Conservation (phyloP, 2,797 vertebrate species). For the Malacoctenus gilli region DNA sequence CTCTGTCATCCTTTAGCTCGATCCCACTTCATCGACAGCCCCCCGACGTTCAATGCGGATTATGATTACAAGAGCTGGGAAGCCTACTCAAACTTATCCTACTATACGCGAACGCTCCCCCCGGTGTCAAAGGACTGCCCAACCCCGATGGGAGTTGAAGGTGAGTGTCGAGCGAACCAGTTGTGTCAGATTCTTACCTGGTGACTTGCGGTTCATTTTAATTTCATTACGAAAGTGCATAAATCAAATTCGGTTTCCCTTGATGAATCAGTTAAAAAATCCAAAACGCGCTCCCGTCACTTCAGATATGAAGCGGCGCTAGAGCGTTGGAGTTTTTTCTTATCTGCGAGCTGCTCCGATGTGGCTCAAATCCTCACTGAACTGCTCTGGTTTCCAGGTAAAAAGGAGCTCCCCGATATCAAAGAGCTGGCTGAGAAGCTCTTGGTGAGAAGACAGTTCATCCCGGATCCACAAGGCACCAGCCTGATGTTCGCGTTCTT, state of each 20-base stretch:
- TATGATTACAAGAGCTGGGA: constrained; percentile 96
- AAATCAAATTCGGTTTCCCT: too few relatives aligned
- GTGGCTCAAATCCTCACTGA: not conserved
- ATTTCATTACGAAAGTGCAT: constrained; percentile 49
- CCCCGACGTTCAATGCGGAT: constrained; percentile 91
- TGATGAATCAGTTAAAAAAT: too few relatives aligned
- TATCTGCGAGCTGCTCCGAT: too few relatives aligned
- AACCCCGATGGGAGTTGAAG: constrained; percentile 94
- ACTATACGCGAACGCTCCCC: constrained; percentile 92
- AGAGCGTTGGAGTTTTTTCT: too few relatives aligned
- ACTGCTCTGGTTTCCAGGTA: constrained; percentile 78
- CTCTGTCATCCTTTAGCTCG: constrained; percentile 86
- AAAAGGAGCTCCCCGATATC: constrained; percentile 90
- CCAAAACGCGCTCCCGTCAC: too few relatives aligned
- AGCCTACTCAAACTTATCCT: constrained; percentile 94
- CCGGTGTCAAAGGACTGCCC: constrained; percentile 91
- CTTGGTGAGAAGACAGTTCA: constrained; percentile 88
- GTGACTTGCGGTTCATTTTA: constrained; percentile 14
- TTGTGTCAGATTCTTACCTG: constrained; percentile 78
- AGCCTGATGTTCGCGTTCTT: constrained; percentile 98
- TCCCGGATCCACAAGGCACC: constrained; percentile 93
- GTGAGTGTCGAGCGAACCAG: constrained; percentile 83
- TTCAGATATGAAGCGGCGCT: too few relatives aligned
- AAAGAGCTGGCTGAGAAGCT: constrained; percentile 90
- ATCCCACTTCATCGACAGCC: constrained; percentile 94